Conservation (phyloP, 1,140 invertebrate genomes). For the Fopius arisanus region DNA sequence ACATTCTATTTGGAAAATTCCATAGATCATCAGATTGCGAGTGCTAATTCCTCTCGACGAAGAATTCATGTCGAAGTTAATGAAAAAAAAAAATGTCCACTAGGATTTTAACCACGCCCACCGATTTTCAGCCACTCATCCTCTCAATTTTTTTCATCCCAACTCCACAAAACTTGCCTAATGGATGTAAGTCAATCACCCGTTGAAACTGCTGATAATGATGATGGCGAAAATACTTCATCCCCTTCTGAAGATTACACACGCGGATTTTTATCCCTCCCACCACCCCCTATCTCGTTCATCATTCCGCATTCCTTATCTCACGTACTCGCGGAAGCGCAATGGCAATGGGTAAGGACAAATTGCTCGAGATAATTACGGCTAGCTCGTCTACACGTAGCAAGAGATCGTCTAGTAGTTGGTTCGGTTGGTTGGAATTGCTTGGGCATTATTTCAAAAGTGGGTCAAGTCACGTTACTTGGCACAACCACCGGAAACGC, state of each 20-base stretch:
- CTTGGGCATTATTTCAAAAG: slow-evolving; percentile 25
- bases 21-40: too few relatives aligned
- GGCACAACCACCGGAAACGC: background rate
- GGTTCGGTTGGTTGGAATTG: slow-evolving; percentile 12
- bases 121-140: too few relatives aligned
- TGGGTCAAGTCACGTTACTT: slow-evolving; percentile 26
- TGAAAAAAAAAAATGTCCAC: too few relatives aligned
- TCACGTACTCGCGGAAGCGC: slow-evolving; percentile 11
- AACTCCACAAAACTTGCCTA: background rate
- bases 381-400: slow-evolving; percentile 11
- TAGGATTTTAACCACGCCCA: too few relatives aligned
- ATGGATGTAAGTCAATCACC: background rate
- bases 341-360: slow-evolving; percentile 23
- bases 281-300: slow-evolving; percentile 1
- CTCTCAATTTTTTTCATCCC: background rate
- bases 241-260: background rate
- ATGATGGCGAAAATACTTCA: slow-evolving; percentile 13
- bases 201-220: background rate
- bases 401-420: background rate
- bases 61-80: too few relatives aligned
- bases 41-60: too few relatives aligned
- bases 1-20: too few relatives aligned
- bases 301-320: slow-evolving; percentile 19
- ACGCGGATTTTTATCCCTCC: slow-evolving; percentile 15
- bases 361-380: slow-evolving; percentile 35